Evolutionary conservation across 2,113 vertebrate species (phyloP).

Genomic region (Leptocoma aspasia): DNA sequence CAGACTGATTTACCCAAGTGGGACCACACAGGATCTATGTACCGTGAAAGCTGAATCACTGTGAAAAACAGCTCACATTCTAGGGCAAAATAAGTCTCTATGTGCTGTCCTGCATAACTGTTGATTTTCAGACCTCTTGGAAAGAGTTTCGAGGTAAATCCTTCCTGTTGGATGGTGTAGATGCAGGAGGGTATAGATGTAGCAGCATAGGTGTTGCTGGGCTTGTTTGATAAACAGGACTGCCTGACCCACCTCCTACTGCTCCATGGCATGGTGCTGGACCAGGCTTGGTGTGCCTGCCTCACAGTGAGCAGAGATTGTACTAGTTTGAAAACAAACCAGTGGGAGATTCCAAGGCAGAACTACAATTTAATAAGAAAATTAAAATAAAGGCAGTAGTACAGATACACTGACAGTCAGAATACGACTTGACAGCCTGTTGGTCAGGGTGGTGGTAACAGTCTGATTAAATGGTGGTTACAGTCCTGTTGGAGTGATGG

Average conservation of each 20-base stretch:
- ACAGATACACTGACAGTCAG: not conserved
- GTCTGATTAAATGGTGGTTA: not conserved
- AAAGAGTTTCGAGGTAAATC: not conserved
- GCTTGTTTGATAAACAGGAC: not conserved
- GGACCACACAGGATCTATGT: not conserved
- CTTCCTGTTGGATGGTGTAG: not conserved
- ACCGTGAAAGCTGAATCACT: not conserved
- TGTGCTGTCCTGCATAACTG: not conserved
- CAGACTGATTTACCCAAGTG: not conserved
- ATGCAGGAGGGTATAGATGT: not conserved
- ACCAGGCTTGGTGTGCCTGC: not conserved
- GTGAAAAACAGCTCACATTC: not conserved
- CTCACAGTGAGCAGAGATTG: not conserved
- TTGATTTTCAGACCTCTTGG: not conserved
- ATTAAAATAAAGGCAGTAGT: not conserved
- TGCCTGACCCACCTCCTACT: not conserved
- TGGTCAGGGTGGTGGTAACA: not conserved
- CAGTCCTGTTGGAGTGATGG: not conserved
- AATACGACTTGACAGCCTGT: not conserved
- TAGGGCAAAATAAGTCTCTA: not conserved
- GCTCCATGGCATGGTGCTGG: rapidly evolving
- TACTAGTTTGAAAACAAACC: not conserved
- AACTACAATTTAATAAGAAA: not conserved
- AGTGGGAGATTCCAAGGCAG: not conserved
- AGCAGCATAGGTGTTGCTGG: not conserved